Conservation (phyloP, 2,797 vertebrate genomes). For the Poeciliopsis gracilis region DNA sequence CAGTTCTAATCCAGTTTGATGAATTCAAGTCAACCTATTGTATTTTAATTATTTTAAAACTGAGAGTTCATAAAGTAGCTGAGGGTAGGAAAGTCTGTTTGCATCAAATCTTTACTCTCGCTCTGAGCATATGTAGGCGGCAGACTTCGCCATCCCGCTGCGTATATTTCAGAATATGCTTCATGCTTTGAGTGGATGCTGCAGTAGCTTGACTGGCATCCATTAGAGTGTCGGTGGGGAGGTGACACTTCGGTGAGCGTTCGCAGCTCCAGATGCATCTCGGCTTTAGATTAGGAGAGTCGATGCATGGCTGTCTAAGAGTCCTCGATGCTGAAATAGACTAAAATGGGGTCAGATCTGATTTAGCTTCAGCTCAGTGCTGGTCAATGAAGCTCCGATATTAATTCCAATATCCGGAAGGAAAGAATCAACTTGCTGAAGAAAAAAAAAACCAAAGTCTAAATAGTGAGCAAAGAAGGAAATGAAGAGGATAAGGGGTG, state of each 20-base stretch:
- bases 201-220: neutral
- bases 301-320: constrained; percentile 39
- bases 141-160: neutral
- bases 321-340: constrained; percentile 41
- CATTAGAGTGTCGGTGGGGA: neutral
- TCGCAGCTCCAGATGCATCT: constrained; percentile 36
- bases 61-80: neutral
- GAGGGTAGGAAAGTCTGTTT: neutral
- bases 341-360: constrained; percentile 60
- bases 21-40: neutral
- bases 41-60: neutral
- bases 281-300: constrained; percentile 38
- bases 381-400: constrained; percentile 71
- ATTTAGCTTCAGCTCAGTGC: constrained; percentile 66
- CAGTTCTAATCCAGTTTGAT: neutral
- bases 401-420: constrained; percentile 61
- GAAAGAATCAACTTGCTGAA: constrained; percentile 48
- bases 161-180: neutral
- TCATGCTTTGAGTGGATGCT: neutral
- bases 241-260: constrained; percentile 14
- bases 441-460: constrained; percentile 7
- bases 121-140: neutral
- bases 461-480: constrained; percentile 19
- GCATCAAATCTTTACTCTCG: neutral
- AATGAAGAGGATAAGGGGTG: constrained; percentile 10